phyloP scores from a whole-genome alignment of 2,888 invertebrate genomes.

The Tricholauxania praeusta region DNA sequence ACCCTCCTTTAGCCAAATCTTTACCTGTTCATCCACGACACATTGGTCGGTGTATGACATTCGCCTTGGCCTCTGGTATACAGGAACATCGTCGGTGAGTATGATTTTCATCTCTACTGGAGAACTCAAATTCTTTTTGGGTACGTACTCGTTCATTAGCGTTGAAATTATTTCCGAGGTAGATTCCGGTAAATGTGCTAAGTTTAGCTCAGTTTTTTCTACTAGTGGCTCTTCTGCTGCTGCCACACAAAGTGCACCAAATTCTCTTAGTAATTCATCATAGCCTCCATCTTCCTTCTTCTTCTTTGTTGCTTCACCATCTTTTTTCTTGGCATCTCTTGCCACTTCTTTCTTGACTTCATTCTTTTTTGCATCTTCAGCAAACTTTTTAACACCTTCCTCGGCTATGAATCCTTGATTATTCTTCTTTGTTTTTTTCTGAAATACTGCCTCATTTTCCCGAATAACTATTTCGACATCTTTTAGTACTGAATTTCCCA shows the following conservation, averaged over 20 bases:
- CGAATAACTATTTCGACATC: not conserved
- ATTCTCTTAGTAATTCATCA: too few relatives aligned
- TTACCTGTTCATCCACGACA: slow-evolving; percentile 53
- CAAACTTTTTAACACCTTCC: too few relatives aligned
- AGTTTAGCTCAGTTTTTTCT: too few relatives aligned
- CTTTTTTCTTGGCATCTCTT: not conserved
- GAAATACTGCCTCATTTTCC: not conserved
- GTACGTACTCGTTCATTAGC: too few relatives aligned
- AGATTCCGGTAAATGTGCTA: too few relatives aligned
- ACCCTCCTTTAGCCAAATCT: not conserved
- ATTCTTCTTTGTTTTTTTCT: too few relatives aligned
- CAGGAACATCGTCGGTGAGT: slow-evolving; percentile 37
- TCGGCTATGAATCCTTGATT: too few relatives aligned
- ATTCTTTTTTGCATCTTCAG: too few relatives aligned
- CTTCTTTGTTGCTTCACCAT: not conserved
- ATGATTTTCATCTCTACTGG: slow-evolving; percentile 41
- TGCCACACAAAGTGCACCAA: too few relatives aligned
- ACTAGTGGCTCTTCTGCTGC: too few relatives aligned
- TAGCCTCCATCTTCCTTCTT: not conserved
- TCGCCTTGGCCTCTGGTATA: slow-evolving; percentile 35
- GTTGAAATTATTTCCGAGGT: too few relatives aligned
- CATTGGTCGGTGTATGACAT: slow-evolving; percentile 44
- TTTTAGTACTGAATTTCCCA: not conserved
- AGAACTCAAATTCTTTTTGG: not conserved
- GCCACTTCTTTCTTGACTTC: not conserved